Base-by-base conservation (phyloP, 2,797 vertebrate species). In the Tinamus major region DNA sequence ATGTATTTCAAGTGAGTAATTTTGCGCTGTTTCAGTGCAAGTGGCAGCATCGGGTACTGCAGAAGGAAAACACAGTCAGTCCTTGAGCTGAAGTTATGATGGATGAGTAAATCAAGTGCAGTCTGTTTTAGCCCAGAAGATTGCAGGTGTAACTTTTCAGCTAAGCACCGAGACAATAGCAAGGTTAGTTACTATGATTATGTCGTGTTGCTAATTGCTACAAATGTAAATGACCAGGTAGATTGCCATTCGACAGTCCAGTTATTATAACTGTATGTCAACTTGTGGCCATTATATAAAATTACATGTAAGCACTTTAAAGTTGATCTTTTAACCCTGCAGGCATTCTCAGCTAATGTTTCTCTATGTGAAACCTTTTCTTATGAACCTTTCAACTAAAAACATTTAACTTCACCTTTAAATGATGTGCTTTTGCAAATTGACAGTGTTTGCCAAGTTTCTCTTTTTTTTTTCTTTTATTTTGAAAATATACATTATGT, bases 201-300 rank as follows among this genome's bases (percentile, higher is more conserved):
- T 26, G 3, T 53, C 78, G 39, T 75, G 69, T 18, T 33, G 27
- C 53, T 85, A 89, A 87, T 62, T 89, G 27, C 49, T 85, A 44
- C 62, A 87, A 94, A 75, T 80, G 61, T 53, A 78, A 69, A 91
- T 92, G 79, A 75, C 84, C 62, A 46, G 31, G 71, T 79, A 89
- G 69, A 91, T 46, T 49, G 29, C 31, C 26, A 61, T 68, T 92
- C 1, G 2, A 33, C 85, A 84, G 70, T 78, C 74, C 62, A 63
- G 42, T 59, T 85, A 1, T 74, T 93, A 80, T 68, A 83, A 42
- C 41, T 71, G 20, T 71, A 26, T 74, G 55, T 80, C 62, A 89
- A 91, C 85, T 78, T 59, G 37, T 55, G 79, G 59, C 46, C 31
- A 56, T 89, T 90, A 65, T 62, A 56, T 72, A 67, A 93, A 79